A percentile compares a stretch with the other conserved stretches of the same genome.
Conservation (phyloP, 2,797 vertebrate genomes). For the Cyprinodon diabolis region DNA sequence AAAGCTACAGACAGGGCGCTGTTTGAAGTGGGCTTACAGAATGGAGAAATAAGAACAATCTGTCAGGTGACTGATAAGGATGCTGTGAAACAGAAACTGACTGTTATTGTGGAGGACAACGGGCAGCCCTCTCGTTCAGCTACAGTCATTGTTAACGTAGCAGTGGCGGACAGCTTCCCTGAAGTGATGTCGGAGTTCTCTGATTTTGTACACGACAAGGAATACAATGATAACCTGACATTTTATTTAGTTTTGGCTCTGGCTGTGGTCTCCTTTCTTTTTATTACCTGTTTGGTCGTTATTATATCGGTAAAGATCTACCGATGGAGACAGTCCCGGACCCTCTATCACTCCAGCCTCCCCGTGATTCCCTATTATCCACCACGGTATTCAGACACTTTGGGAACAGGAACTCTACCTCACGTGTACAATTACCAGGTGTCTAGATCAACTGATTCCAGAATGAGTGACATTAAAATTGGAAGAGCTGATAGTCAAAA, state of each 20-base stretch:
- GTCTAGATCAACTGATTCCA: background rate
- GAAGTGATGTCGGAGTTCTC: slow-evolving; percentile 8
- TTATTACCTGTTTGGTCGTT: too few relatives aligned
- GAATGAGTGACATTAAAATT: background rate
- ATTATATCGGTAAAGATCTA: too few relatives aligned
- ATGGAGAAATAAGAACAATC: slow-evolving; percentile 75
- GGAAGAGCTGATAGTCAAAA: background rate
- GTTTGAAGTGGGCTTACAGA: slow-evolving; percentile 75
- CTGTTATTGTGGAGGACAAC: slow-evolving; percentile 74
- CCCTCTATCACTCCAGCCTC: too few relatives aligned
- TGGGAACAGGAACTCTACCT: background rate
- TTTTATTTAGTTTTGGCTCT: background rate
- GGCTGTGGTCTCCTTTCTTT: too few relatives aligned
- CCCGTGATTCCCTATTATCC: background rate
- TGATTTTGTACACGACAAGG: slow-evolving; percentile 4
- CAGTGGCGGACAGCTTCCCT: slow-evolving; percentile 15
- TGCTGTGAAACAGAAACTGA: slow-evolving; percentile 79
- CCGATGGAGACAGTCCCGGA: too few relatives aligned
- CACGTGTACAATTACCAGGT: background rate
- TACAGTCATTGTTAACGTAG: slow-evolving; percentile 71
- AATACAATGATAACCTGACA: slow-evolving; percentile 12
- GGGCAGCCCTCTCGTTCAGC: slow-evolving; percentile 79
- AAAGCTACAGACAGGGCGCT: slow-evolving; percentile 75
- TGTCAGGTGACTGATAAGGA: slow-evolving; percentile 82
- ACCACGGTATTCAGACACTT: slow-evolving; percentile 7